A percentile compares a stretch with the other conserved stretches of the same genome.
phyloP scores from a whole-genome alignment of 2,113 vertebrate genomes.

The Ginglymostoma cirratum region DNA sequence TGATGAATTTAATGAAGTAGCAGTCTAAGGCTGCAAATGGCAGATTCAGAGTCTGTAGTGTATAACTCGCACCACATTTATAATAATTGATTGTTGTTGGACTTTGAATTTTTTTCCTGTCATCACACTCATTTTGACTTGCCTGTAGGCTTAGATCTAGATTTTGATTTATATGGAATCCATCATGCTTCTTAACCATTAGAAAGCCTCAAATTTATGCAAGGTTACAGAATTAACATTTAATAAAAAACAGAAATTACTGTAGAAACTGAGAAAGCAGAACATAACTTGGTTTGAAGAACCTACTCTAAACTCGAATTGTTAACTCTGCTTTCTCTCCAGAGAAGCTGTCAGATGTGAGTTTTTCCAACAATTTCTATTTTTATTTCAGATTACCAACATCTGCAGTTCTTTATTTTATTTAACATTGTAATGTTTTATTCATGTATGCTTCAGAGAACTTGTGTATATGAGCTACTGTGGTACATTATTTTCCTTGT shows the following conservation, averaged over 20 bases:
- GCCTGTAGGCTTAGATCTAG: background rate
- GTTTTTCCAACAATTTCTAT: no score
- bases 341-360: no score
- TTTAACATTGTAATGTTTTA: background rate
- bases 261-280: no score
- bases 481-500: background rate
- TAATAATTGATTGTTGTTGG: background rate
- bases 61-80: background rate
- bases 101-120: background rate
- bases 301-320: no score
- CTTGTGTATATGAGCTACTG: background rate
- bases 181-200: background rate
- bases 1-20: background rate
- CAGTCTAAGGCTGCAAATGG: background rate
- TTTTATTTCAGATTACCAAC: no score
- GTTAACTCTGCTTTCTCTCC: no score
- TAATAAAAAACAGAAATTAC: no score
- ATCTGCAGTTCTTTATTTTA: no score
- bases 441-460: no score
- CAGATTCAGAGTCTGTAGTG: background rate
- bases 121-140: background rate
- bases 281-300: no score
- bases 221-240: background rate
- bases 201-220: background rate
- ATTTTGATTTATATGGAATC: background rate